Base-by-base conservation (phyloP, 2,113 vertebrate species). In the Callorhinus ursinus region DNA sequence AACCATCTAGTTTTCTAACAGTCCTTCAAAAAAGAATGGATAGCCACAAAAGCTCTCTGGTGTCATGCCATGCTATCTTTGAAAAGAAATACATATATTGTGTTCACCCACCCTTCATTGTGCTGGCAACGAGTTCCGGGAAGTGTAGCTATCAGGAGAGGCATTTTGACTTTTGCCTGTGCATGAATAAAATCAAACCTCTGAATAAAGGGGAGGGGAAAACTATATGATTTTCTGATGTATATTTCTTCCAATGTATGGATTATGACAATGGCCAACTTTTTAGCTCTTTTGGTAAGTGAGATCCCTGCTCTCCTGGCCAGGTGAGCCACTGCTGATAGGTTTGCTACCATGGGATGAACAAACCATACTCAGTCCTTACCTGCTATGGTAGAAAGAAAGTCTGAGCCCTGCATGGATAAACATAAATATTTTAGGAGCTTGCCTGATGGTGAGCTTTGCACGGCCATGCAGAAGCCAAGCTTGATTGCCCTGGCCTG, bases 401-500 rank as follows among this genome's bases (percentile, higher is more conserved):
- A 55, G 36, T 57, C 82, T 36, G 88, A 84, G 53, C 51, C 55
- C 74, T 71, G 88, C 55, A 4, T 31, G 8, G 15, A 42, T 26
- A 51, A 53, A 71, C 53, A 98, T 96, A 93, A 97, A 90, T 96
- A 97, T 97, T 98, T 98, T 86, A 98, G 88, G 80, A 94, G 61
- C 79, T 31, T 33, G 71, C 92, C 93, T 97, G 96, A 87, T 77
- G 93, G 79, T 88, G 57, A 96, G 97, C 85, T 82, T 96, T 51
- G 81, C 93, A 97, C 46, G 84, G 83, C 88, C 90, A 98, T 36
- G 96, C 81, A 95, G 98, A 97, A 97, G 82, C 83, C 31, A 0
- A 92, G 95, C 93, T 90, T 97, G 93, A 97, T 96, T 97, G 98
- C 94, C 92, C 93, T 74, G 96, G 84, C 95, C 95, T 67, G 92